phyloP scores from a whole-genome alignment of 2,888 invertebrate species.

The Trichopria drosophilae region DNA sequence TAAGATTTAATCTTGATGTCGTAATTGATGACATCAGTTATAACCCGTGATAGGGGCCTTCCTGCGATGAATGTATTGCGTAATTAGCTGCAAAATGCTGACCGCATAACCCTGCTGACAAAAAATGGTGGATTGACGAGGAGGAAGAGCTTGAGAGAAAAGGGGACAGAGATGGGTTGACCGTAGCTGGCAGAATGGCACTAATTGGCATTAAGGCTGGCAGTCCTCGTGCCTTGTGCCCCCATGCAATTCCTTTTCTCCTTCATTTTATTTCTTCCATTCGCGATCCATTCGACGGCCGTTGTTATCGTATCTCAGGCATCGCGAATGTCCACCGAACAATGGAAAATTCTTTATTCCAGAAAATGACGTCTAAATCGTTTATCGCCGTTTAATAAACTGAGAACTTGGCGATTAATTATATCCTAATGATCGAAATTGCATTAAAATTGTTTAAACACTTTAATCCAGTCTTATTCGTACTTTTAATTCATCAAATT shows the following conservation, averaged over 20 bases:
- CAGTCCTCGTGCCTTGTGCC: constrained; percentile 51
- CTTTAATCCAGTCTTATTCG: no score
- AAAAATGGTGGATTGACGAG: constrained; percentile 15
- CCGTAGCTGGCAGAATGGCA: constrained; percentile 53
- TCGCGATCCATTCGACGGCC: constrained; percentile 7
- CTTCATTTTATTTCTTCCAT: constrained; percentile 15
- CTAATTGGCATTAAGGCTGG: constrained; percentile 58
- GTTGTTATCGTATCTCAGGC: no score
- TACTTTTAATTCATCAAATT: no score
- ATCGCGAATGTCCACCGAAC: no score
- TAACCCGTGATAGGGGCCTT: no score
- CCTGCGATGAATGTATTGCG: constrained; percentile 14
- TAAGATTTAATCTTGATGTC: not conserved
- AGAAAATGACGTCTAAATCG: no score
- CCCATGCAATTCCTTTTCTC: constrained; percentile 38
- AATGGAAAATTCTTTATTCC: no score
- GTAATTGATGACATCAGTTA: no score
- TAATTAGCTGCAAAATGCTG: constrained; percentile 25
- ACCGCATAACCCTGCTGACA: not conserved
- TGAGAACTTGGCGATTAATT: no score
- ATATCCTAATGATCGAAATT: no score
- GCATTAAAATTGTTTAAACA: no score
- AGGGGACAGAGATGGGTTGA: constrained; percentile 29
- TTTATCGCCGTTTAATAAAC: no score
- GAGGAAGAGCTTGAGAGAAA: constrained; percentile 24